Conservation (phyloP, 2,113 vertebrate species). For the Elgaria multicarinata region DNA sequence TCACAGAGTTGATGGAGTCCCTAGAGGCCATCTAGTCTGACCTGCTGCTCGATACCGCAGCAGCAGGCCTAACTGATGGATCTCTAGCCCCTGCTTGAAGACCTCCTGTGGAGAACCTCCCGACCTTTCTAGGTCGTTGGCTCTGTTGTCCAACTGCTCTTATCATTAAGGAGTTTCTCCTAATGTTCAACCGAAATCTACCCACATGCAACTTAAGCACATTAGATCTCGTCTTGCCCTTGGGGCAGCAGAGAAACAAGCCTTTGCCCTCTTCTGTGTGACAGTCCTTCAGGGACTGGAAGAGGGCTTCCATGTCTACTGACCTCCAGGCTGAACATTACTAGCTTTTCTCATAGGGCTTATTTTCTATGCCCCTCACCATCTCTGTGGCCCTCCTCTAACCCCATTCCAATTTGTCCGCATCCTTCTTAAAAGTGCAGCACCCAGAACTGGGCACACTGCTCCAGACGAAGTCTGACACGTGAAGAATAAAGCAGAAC, state of each 20-base stretch:
- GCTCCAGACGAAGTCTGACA: background rate
- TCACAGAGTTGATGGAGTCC: background rate
- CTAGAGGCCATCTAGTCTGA: background rate
- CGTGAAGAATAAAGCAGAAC: background rate
- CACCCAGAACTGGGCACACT: background rate
- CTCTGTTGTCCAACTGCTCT: accelerated
- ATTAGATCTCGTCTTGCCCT: no score
- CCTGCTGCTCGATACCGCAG: background rate
- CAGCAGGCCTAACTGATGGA: no score
- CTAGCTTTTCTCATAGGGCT: background rate
- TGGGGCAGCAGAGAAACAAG: no score
- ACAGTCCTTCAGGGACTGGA: no score
- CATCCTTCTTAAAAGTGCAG: background rate
- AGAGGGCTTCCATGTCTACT: no score
- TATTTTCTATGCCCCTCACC: background rate
- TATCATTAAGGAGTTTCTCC: background rate
- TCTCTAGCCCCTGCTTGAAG: background rate
- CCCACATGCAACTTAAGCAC: background rate
- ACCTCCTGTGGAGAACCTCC: background rate
- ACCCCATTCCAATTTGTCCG: background rate
- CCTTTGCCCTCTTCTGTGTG: no score
- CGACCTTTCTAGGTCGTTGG: no score
- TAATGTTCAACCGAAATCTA: no score
- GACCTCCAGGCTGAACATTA: background rate
- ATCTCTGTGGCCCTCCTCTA: background rate